A percentile compares a stretch with the other conserved stretches of the same genome.
Conservation (phyloP, 2,888 invertebrate genomes). For the Epistrophella euchroma region DNA sequence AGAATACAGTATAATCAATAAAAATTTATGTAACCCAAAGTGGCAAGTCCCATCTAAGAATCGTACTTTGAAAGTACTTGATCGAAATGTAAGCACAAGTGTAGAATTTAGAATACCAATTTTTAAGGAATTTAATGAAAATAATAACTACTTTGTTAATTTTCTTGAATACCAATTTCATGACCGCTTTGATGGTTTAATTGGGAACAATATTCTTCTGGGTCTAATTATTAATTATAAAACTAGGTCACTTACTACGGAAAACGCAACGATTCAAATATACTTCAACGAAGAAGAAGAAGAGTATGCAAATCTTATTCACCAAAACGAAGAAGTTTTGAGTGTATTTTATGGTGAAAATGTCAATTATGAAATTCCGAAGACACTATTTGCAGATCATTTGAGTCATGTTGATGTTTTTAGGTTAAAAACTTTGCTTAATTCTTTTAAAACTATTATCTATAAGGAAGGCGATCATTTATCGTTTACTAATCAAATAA, state of each 20-base stretch:
- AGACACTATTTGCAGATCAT: slow-evolving; percentile 6
- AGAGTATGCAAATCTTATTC: background rate
- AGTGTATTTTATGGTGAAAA: slow-evolving; percentile 1
- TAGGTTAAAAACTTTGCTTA: slow-evolving; percentile 5
- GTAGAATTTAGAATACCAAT: background rate
- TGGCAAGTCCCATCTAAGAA: slow-evolving; percentile 1
- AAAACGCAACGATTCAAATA: slow-evolving; percentile 36
- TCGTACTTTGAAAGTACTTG: background rate
- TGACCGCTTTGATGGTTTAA: slow-evolving; percentile 22
- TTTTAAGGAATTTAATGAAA: slow-evolving; percentile 10
- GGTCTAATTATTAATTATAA: slow-evolving; percentile 34
- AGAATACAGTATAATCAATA: background rate
- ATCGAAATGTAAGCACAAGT: background rate
- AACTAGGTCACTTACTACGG: slow-evolving; percentile 27
- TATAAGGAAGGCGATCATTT: slow-evolving; percentile 6
- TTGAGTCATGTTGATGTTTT: background rate
- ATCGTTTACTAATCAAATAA: slow-evolving; percentile 17
- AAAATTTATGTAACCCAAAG: slow-evolving; percentile 15
- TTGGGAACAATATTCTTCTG: slow-evolving; percentile 10
- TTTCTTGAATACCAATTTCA: slow-evolving; percentile 30
- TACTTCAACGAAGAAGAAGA: slow-evolving; percentile 33
- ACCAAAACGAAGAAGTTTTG: slow-evolving; percentile 14
- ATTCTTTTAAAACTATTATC: no score
- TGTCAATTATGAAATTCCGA: background rate
- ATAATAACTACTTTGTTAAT: background rate